Evolutionary conservation across 2,888 invertebrate species (phyloP), one percentile per base, ranked within the genome.

Genomic region (Lycophotia porphyrea): DNA sequence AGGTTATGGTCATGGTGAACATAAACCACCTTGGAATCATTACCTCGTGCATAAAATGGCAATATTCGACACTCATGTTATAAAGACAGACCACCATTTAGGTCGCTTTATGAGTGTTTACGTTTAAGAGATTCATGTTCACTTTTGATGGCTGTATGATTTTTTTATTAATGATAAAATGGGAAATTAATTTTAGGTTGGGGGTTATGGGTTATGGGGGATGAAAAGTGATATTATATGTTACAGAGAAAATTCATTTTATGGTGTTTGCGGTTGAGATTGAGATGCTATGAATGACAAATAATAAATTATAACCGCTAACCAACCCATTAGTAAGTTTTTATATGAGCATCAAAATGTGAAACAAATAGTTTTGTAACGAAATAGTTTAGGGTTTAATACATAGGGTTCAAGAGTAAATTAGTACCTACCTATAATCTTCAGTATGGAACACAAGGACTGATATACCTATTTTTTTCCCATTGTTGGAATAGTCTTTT

Each of bases 21-120:
- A 73, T 88, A 85, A 85, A 84, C 88, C 88, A 91, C 90, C 90
- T 92, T 90, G 89, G 88, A 89, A 89, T 91, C 88, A 91, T 90
- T 80, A 80, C 87, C 68, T 78, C 49, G 80, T 79, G 84, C 80
- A 90, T 92, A 91, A 93, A 91, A 84, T 75, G 71, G 77, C 84
- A 71, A 87, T 90, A 88, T 89, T 87, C 89, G 87, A 90, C 88
- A 87, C 88, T 92, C 90, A 18, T 91, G 91, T 90, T 89, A 88
- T 89, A 87, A 88, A 83, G 88, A 90, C 90, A 91, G 34, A 93
- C 90, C 89, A 87, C 87, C 91, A 91, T 89, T 91, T 86, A 80
- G 81, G 84, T 73, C 79, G 64, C 68, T 87, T 88, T 88, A 81
- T 84, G 87, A 84, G 77, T 89, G 88, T 89, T 87, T 81, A 80